Evolutionary conservation across 2,797 vertebrate genomes (phyloP).

Genomic region (Cuniculus paca): DNA sequence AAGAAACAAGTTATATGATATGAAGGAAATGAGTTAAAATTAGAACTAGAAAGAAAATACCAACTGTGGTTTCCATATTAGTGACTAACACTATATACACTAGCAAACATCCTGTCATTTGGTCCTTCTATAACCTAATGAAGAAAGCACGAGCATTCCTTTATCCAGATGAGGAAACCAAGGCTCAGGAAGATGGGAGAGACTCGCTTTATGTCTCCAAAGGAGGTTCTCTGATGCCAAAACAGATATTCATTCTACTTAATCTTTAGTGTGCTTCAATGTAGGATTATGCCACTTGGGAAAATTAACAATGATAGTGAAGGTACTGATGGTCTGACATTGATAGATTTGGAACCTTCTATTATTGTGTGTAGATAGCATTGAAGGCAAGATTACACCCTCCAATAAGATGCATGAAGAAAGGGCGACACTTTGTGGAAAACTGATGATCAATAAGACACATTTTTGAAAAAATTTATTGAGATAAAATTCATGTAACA

Average conservation of each 20-base stretch:
- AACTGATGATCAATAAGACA: not conserved
- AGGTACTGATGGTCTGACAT: not conserved
- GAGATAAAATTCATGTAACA: not conserved
- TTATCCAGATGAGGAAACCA: not conserved
- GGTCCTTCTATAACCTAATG: not conserved
- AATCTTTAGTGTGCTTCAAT: not conserved
- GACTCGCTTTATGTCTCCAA: not conserved
- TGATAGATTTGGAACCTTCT: not conserved
- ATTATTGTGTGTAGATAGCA: not conserved
- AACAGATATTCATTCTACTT: not conserved
- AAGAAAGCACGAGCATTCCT: no score
- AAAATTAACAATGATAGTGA: not conserved
- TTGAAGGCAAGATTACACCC: not conserved
- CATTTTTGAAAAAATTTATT: not conserved
- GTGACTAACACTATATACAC: not conserved
- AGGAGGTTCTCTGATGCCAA: not conserved
- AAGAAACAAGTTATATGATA: not conserved
- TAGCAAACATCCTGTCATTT: not conserved
- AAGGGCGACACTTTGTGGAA: not conserved
- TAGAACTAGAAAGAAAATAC: not conserved
- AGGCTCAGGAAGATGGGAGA: not conserved
- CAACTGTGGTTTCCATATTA: not conserved
- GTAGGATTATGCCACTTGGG: not conserved
- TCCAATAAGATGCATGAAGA: not conserved
- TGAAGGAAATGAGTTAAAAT: slow-evolving; percentile 3